Evolutionary conservation across 2,888 invertebrate genomes (phyloP), one percentile per base, ranked within the genome.

Genomic region (Sthenelais limicola): DNA sequence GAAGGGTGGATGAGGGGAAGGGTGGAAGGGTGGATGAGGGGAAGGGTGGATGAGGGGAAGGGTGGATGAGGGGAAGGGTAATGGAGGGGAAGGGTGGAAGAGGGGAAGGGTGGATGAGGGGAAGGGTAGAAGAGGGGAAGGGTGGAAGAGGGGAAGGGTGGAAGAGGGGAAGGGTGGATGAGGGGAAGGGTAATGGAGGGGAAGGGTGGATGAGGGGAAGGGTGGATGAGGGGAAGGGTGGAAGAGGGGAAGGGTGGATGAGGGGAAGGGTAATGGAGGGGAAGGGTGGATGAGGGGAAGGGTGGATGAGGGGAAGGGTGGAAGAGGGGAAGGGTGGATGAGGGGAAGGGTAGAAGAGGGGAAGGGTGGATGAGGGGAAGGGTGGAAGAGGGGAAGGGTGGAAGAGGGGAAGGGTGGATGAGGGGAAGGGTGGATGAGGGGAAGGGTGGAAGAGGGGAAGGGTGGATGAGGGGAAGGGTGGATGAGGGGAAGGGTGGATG

Each of bases 261-360:
- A 18, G 43, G 43, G 43, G 43, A 43, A 18, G 9, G 18, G 18
- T 43, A 18, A 43, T 12, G 18, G 43, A 18, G 9, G 43, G 9
- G 12, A 9, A 18, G 43, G 43, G 18, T 18, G 43, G 43, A 18
- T 9, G 12, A 18, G 43, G 43, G 18, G 9, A 18, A 18, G 43
- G 9, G 12, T 43, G 43, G 43, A 43, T 43, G 12, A 18, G 18
- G 43, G 43, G n/a, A n/a, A 9, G 43, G 43, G 43, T 9, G 43
- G 43, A 18, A 18, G 43, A 18, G 43, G 43, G 43, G 12, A 18
- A 18, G 43, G 9, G 18, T 9, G 43, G 43, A 18, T 12, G 43
- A 43, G 43, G 43, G 43, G 43, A 43, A 43, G 43, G 43, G 9
- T 43, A 43, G n/a, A n/a, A n/a, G n/a, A n/a, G n/a, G n/a, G n/a